These are phyloP conservation scores for Trochalopteron elliotii DNA, from an alignment of 2,113 vertebrate genomes.

Conservation along the genomic window DNA sequence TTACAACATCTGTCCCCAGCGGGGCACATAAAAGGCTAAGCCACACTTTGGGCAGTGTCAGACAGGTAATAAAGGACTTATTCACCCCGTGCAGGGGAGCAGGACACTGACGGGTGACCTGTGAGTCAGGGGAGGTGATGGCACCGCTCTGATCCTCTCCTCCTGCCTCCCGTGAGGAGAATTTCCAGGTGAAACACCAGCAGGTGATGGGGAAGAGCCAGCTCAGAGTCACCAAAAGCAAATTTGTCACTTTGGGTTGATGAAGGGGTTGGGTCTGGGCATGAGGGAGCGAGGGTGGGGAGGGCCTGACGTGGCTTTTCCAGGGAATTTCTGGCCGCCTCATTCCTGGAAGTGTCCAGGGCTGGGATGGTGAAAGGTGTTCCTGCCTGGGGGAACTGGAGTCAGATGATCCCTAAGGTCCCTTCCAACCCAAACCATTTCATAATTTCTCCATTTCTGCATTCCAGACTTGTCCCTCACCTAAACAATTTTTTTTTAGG, in stretches of 20 bases:
- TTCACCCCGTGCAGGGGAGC: neutral
- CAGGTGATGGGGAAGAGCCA: neutral
- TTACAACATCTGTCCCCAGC: neutral
- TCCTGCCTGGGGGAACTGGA: no score
- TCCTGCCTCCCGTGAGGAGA: neutral
- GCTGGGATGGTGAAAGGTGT: no score
- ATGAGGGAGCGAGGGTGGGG: neutral
- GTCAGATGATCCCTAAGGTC: no score
- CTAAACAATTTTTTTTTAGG: no score
- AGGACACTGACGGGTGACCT: neutral
- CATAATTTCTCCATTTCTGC: no score
- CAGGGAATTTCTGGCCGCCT: neutral
- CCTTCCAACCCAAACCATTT: no score
- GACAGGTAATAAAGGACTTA: neutral
- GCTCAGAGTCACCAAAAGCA: neutral
- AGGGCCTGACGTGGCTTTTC: neutral
- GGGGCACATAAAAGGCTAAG: neutral
- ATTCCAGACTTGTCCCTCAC: no score
- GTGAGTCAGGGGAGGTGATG: neutral
- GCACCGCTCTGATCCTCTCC: neutral
- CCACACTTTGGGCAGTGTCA: neutral
- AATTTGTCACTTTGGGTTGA: neutral
- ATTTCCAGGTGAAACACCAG: neutral
- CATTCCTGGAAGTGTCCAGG: neutral
- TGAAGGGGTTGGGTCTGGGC: neutral